phyloP scores from a whole-genome alignment of 2,113 vertebrate genomes.

The Ictidomys tridecemlineatus region DNA sequence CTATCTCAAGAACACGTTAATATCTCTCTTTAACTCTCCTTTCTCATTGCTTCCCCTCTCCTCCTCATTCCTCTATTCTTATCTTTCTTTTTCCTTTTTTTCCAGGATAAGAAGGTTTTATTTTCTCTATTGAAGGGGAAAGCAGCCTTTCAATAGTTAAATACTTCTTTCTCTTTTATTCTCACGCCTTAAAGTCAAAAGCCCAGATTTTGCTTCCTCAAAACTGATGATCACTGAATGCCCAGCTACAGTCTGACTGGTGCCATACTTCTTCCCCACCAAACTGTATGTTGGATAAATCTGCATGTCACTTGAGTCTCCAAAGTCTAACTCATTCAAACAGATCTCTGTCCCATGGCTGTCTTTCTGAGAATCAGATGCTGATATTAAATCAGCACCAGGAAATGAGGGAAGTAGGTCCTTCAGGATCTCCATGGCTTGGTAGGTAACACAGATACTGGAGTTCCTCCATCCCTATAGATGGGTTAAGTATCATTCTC shows the following conservation, averaged over 20 bases:
- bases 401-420: fast-evolving
- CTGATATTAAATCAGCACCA: not conserved
- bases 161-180: not conserved
- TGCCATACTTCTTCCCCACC: not conserved
- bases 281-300: not conserved
- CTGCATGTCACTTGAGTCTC: not conserved
- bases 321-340: not conserved
- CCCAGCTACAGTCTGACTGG: not conserved
- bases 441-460: not conserved
- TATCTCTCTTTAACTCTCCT: not conserved
- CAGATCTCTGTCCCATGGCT: not conserved
- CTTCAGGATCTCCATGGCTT: not conserved
- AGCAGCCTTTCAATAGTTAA: not conserved
- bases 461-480: fast-evolving
- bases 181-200: not conserved
- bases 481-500: no score
- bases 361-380: not conserved
- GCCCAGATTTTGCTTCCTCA: not conserved
- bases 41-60: no score
- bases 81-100: not conserved
- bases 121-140: not conserved
- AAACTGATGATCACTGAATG: not conserved
- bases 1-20: not conserved
- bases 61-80: no score
- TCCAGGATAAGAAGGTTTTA: not conserved